These are phyloP conservation scores for Prunella strophiata DNA, from an alignment of 2,797 vertebrate species.

Conservation along the genomic window DNA sequence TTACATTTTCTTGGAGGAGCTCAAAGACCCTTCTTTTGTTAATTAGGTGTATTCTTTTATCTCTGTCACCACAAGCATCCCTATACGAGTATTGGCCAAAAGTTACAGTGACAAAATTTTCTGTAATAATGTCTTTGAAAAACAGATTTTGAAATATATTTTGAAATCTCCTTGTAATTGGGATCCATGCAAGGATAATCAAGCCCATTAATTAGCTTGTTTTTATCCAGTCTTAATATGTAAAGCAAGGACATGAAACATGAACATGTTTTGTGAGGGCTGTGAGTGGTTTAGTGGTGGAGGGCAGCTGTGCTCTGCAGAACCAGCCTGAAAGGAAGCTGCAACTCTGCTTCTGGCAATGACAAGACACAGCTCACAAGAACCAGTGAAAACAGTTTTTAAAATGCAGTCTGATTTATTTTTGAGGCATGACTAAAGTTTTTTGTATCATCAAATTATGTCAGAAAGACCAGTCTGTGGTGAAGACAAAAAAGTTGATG, in stretches of 20 bases:
- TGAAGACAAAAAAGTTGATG: conserved; percentile 39
- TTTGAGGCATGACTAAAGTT: not conserved
- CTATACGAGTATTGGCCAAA: fast-evolving
- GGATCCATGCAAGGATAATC: not conserved
- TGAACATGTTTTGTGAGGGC: fast-evolving
- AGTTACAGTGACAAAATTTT: not conserved
- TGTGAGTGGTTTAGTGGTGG: not conserved
- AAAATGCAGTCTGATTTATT: not conserved
- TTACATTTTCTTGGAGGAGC: not conserved
- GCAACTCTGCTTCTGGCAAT: not conserved
- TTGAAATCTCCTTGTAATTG: not conserved
- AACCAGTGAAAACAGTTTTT: not conserved
- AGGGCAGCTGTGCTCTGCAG: not conserved
- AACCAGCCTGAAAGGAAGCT: not conserved
- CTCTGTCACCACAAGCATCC: not conserved
- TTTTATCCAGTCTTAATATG: not conserved
- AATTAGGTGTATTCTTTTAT: not conserved
- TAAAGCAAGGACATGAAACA: not conserved
- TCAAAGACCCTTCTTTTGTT: not conserved
- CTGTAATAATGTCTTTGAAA: not conserved
- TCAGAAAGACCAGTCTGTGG: conserved; percentile 26
- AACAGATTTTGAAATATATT: not conserved
- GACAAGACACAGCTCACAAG: not conserved
- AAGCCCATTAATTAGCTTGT: not conserved
- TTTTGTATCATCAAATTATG: not conserved